These are phyloP conservation scores for Cebus imitator DNA, from an alignment of 2,113 vertebrate genomes.

Conservation along the genomic window DNA sequence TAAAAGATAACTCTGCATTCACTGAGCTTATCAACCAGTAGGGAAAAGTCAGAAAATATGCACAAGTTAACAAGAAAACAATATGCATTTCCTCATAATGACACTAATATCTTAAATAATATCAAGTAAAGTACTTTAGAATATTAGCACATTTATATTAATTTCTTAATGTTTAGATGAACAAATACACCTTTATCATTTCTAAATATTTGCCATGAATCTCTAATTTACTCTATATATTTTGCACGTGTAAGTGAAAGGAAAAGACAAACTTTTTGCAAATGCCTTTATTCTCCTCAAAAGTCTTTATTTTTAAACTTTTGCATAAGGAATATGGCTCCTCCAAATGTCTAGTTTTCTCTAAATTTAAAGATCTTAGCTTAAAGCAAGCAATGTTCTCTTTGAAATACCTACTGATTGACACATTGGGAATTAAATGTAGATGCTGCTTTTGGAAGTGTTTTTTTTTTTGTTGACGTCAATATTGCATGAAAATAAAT, in stretches of 20 bases:
- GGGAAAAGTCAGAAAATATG: not conserved
- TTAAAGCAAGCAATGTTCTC: not conserved
- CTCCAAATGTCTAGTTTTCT: not conserved
- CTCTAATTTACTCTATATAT: not conserved
- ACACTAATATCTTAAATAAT: not conserved
- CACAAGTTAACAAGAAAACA: not conserved
- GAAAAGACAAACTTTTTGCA: not conserved
- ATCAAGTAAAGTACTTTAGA: not conserved
- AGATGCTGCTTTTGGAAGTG: not conserved
- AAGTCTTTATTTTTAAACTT: not conserved
- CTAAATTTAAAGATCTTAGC: not conserved
- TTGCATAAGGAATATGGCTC: not conserved
- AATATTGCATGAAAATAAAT: constrained; percentile 20
- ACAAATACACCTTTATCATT: not conserved
- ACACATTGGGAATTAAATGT: not conserved
- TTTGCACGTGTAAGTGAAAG: not conserved
- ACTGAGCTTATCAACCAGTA: not conserved
- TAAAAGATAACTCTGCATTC: not conserved
- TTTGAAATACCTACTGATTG: not conserved
- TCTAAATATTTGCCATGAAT: not conserved
- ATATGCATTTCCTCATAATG: not conserved
- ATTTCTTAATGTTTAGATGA: not conserved
- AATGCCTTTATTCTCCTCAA: not conserved
- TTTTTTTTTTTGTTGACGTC: not conserved
- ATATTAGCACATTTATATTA: not conserved